Conservation (phyloP, 2,113 vertebrate species). For the Lichenostomus cassidix region DNA sequence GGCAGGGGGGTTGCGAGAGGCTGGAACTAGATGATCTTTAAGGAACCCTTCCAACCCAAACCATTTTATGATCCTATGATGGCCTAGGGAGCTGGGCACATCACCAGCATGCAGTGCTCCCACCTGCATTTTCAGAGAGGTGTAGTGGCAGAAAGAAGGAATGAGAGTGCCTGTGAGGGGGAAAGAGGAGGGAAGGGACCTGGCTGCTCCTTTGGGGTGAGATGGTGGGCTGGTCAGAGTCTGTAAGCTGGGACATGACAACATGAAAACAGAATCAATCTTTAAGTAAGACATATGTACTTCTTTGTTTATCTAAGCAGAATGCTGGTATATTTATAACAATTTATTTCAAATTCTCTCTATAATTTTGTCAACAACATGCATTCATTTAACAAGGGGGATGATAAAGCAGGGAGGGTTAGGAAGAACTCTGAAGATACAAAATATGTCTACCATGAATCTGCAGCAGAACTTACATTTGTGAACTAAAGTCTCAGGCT, state of each 20-base stretch:
- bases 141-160: neutral
- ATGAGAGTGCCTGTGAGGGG: neutral
- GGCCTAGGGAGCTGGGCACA: neutral
- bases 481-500: neutral
- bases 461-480: neutral
- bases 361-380: neutral
- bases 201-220: neutral
- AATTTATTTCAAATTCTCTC: neutral
- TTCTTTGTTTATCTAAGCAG: neutral
- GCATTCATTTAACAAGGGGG: neutral
- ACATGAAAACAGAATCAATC: neutral
- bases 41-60: neutral
- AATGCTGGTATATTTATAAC: neutral
- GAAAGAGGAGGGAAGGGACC: neutral
- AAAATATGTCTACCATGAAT: neutral
- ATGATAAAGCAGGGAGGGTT: neutral
- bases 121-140: neutral
- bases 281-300: neutral
- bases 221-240: neutral
- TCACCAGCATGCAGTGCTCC: neutral
- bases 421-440: neutral
- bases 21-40: neutral
- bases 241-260: neutral
- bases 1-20: neutral
- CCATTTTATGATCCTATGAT: neutral